These are phyloP conservation scores for Melanotaenia pygmaea DNA, from an alignment of 2,797 vertebrate species.

Conservation along the genomic window DNA sequence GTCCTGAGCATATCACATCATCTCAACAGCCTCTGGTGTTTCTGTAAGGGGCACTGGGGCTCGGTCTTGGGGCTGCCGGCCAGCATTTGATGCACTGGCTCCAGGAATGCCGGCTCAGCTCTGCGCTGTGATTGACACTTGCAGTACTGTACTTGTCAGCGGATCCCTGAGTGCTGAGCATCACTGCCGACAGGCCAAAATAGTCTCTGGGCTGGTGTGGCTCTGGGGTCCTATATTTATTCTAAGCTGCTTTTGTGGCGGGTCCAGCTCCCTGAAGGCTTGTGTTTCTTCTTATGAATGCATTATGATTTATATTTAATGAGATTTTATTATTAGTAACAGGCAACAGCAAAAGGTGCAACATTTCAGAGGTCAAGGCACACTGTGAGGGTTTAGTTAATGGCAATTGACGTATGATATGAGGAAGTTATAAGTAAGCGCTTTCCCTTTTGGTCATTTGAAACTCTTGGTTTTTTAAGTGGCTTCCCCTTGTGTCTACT, in stretches of 20 bases:
- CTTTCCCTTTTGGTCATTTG: neutral
- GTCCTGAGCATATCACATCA: slow-evolving; percentile 39
- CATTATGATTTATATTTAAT: slow-evolving; percentile 61
- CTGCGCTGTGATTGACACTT: slow-evolving; percentile 65
- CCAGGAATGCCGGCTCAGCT: slow-evolving; percentile 72
- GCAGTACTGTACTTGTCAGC: slow-evolving; percentile 83
- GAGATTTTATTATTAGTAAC: slow-evolving; percentile 53
- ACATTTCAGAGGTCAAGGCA: slow-evolving; percentile 22
- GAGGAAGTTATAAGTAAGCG: slow-evolving; percentile 3
- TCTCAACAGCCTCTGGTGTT: slow-evolving; percentile 28
- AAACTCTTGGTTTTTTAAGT: slow-evolving; percentile 3
- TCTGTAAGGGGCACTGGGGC: slow-evolving; percentile 36
- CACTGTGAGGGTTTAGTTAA: slow-evolving; percentile 8
- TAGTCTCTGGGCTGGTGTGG: slow-evolving; percentile 73
- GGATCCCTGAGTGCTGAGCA: slow-evolving; percentile 72
- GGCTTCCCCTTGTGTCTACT: neutral
- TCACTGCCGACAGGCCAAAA: slow-evolving; percentile 79
- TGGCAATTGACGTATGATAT: slow-evolving; percentile 21
- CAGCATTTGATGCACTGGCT: slow-evolving; percentile 54
- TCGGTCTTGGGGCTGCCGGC: slow-evolving; percentile 42
- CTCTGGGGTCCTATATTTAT: slow-evolving; percentile 76
- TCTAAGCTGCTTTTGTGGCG: slow-evolving; percentile 68
- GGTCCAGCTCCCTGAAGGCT: slow-evolving; percentile 50
- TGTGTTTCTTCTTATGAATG: slow-evolving; percentile 69
- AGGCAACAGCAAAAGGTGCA: slow-evolving; percentile 24